Conservation (phyloP, 1,140 invertebrate genomes). For the Aphaenogaster floridana region DNA sequence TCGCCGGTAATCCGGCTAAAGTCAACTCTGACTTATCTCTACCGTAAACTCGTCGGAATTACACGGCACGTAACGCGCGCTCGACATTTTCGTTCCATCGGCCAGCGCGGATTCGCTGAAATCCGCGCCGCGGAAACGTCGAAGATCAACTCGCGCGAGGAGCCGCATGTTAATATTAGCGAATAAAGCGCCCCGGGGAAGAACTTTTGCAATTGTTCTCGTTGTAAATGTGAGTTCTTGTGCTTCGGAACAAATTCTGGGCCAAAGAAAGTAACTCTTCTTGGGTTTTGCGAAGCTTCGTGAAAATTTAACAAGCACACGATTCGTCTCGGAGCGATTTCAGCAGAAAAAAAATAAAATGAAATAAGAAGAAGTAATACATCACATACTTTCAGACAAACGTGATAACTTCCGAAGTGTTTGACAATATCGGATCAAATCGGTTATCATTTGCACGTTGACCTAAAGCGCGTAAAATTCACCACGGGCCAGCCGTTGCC, state of each 20-base stretch:
- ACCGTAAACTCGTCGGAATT: constrained; percentile 71
- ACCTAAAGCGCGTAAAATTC: constrained; percentile 17
- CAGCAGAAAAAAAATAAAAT: background rate
- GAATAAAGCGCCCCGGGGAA: background rate
- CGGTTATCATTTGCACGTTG: constrained; percentile 52
- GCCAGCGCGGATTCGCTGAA: constrained; percentile 33
- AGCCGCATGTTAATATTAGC: constrained; percentile 39
- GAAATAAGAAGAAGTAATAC: background rate
- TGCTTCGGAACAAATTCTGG: constrained; percentile 19
- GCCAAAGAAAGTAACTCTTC: background rate
- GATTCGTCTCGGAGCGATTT: background rate
- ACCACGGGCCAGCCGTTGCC: background rate
- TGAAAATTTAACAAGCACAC: constrained; percentile 15
- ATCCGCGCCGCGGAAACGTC: constrained; percentile 42
- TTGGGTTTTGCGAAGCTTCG: background rate
- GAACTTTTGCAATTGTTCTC: constrained; percentile 37
- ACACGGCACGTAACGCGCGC: constrained; percentile 67
- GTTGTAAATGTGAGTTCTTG: constrained; percentile 10
- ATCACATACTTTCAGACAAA: background rate
- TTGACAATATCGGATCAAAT: constrained; percentile 68
- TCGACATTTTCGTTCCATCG: constrained; percentile 64
- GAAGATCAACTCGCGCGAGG: constrained; percentile 44
- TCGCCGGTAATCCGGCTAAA: constrained; percentile 57
- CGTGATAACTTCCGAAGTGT: background rate
- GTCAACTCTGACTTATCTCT: constrained; percentile 65